Evolutionary conservation across 2,888 invertebrate species (phyloP).

Genomic region (Rhagonycha lutea): DNA sequence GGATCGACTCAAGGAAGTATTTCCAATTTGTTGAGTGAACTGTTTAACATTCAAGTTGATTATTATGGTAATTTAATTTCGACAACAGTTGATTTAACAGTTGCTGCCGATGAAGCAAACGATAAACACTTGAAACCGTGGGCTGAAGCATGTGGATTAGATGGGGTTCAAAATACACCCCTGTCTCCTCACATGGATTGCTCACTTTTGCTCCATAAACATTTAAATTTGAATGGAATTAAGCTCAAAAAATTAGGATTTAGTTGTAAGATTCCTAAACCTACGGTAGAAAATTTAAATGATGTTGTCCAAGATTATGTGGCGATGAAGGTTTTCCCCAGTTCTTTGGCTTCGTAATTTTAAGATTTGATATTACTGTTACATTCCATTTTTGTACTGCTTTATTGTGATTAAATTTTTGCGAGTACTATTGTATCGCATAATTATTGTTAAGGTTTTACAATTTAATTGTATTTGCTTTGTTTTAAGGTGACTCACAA

Average conservation of each 20-base stretch:
- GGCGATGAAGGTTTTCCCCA: conserved; percentile 81
- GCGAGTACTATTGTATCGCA: conserved; percentile 17
- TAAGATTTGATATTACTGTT: conserved; percentile 17
- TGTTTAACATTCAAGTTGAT: conserved; percentile 85
- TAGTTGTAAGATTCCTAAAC: conserved; percentile 62
- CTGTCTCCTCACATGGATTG: conserved; percentile 85
- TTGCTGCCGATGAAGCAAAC: conserved; percentile 87
- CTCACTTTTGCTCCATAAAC: conserved; percentile 80
- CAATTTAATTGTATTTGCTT: neutral
- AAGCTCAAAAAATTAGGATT: conserved; percentile 68
- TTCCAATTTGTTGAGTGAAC: conserved; percentile 76
- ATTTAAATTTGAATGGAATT: conserved; percentile 73
- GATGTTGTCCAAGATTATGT: conserved; percentile 82
- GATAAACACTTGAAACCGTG: conserved; percentile 92
- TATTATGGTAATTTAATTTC: conserved; percentile 85
- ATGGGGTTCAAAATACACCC: conserved; percentile 80
- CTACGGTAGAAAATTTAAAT: conserved; percentile 55
- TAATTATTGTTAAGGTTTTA: neutral
- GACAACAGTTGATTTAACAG: conserved; percentile 78
- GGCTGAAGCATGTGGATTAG: conserved; percentile 82
- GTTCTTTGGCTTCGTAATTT: conserved; percentile 58
- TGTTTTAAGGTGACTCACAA: neutral
- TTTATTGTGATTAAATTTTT: conserved; percentile 27
- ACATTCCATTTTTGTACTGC: conserved; percentile 12
- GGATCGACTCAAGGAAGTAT: conserved; percentile 85